Evolutionary conservation across 2,113 vertebrate genomes (phyloP), one percentile per base, ranked within the genome.

Genomic region (Platichthys flesus): DNA sequence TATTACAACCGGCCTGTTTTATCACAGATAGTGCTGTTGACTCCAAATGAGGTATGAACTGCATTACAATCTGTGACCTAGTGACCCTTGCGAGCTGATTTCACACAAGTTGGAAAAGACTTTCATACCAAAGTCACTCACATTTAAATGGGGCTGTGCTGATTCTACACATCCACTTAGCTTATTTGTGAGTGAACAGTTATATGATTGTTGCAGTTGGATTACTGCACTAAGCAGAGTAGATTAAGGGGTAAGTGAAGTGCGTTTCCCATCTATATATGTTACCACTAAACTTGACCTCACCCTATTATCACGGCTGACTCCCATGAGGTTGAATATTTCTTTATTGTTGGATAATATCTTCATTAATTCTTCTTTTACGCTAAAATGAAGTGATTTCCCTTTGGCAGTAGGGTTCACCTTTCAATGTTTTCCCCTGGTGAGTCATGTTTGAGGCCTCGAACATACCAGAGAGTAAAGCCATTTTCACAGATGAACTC

Each of bases 1-100:
- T 47, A 78, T 40, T 15, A 56, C 63, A 65, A 51, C 65, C 21
- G 71, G 54, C 54, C 57, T 37, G 60, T 71, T 85, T 67, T 45
- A 60, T 24, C 42, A 5, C 47, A 64, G 49, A 42, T 76, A 54
- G 77, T 85, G 23, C 3, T 58, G 68, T 51, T 58, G 9, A 45
- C 51, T 70, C 7, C 40, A 35, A 66, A 69, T 60, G 18, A 83
- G 55, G 16, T 51, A 63, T 40, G 18, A 5, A 15, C 67, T 35
- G 54, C 15, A 74, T 80, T 62, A 15, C 45, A 65, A 76, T 52
- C 18, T 23, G 63, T 62, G 62, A 45, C 37, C n/a, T n/a, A 10
- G 3, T 3, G n/a, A 14, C 20, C 61, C 45, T 18, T 16, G 12
- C 0, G 5, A 57, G 51, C 35, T 65, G 55, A 59, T 78, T 79